A percentile compares a stretch with the other conserved stretches of the same genome.
Evolutionary conservation across 2,113 vertebrate species (phyloP).

Genomic region (Limnothrissa miodon): DNA sequence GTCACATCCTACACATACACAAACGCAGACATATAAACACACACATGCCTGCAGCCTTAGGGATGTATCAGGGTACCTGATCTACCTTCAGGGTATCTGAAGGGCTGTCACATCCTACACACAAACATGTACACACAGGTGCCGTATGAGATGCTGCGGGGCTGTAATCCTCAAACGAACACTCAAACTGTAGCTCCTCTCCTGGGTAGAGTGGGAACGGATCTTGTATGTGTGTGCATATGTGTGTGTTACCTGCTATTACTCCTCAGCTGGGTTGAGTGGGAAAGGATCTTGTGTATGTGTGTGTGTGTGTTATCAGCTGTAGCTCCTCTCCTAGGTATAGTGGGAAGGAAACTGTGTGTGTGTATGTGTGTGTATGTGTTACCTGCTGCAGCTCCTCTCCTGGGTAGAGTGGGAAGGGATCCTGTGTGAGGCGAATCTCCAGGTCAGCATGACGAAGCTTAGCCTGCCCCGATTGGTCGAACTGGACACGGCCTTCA

Average conservation of each 20-base stretch:
- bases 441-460: conserved; percentile 86
- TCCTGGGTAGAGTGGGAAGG: conserved; percentile 83
- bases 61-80: too few relatives aligned
- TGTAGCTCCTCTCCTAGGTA: too few relatives aligned
- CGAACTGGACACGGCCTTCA: conserved; percentile 60
- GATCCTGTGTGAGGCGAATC: conserved; percentile 83
- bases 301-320: neutral
- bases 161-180: too few relatives aligned
- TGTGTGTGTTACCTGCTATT: conserved; percentile 62
- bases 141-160: too few relatives aligned
- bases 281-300: conserved; percentile 55
- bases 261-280: conserved; percentile 71
- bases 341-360: neutral
- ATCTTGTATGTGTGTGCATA: neutral
- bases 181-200: conserved; percentile 69
- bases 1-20: conserved; percentile 69
- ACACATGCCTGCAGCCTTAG: neutral
- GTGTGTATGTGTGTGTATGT: neutral
- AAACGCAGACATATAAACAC: neutral
- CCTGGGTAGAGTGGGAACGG: conserved; percentile 73
- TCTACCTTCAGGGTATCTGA: too few relatives aligned
- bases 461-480: conserved; percentile 79
- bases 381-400: conserved; percentile 78
- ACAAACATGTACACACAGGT: neutral
- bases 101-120: neutral